Base-by-base conservation (phyloP, 2,113 vertebrate genomes). In the Arizona elegans region DNA sequence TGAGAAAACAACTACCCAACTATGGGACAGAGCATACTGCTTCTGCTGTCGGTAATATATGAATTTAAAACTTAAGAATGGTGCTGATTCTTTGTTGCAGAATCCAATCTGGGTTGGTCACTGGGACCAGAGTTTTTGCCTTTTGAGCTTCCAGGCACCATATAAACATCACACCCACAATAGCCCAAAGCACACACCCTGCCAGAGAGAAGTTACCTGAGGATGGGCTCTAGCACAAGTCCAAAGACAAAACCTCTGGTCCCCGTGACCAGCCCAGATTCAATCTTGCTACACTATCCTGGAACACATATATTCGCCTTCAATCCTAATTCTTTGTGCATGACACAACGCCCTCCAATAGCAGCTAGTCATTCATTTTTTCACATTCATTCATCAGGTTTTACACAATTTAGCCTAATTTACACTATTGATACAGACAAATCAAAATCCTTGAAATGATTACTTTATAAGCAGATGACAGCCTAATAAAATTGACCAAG, bases 381-480 rank as follows among this genome's bases (percentile, higher is more conserved):
- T n/a, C 59, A 93, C 29, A 29, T 38, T 52, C 5, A 2, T 89
- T 87, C 55, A 92, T n/a, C 19, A 92, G 6, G 54, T 94, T 93
- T 95, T 70, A n/a, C 65, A 33, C 65, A 70, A 70, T 70, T 75
- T 75, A 75, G 65, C 8, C 29, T 43, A 26, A 56, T 33, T 92
- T 24, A 23, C 24, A 8, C 52, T 38, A 52, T 92, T 70, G 91
- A 93, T 33, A 3, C 11, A 47, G 43, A 90, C 86, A 95, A 95
- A 88, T 90, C 56, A 33, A 1, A 0, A 75, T 94, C 10, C 58
- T 91, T 53, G 81, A 75, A 87, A 90, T 92, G 90, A 88, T 93
- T 13, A 56, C 50, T 90, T 38, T n/a, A 56, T 92, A 94, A 90
- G 33, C 75, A 55, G 70, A 92, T 33, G 94, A 92, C 7, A 93